Base-by-base conservation (phyloP, 2,888 invertebrate species). In the Steinernema hermaphroditum region DNA sequence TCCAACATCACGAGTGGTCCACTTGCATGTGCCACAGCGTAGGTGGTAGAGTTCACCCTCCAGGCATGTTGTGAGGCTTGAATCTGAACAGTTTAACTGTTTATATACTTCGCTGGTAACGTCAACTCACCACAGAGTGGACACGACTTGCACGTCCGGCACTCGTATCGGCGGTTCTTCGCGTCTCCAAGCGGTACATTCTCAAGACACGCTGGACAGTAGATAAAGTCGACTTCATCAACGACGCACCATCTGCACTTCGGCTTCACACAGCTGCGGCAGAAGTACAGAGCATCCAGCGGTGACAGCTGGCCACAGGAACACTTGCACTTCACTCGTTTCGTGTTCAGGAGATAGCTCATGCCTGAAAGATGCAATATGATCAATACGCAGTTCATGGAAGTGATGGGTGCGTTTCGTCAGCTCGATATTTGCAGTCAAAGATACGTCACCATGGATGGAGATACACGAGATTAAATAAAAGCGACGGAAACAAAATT, bases 181-280 rank as follows among this genome's bases (percentile, higher is more conserved):
- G 96, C 96, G 88, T 98, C 97, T 0, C 93, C 92, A 0, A 94
- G 92, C 0, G 96, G 94, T 88, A 95, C 92, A 88, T 94, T 95
- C 87, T 98, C 98, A 84, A 96, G 90, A 86, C 98, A 98, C 88
- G 94, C 94, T 0, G 95, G 93, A 88, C 98, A 98, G 87, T 93
- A 97, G 87, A 93, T 92, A 0, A 94, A 93, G 88, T 98, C 97
- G 46, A 96, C 93, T 94, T 95, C 85, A 71, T 87, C 84, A 68
- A 76, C 73, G 46, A 78, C 73, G 57, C 83, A 84, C n/a, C 73
- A 72, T 19, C 74, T 73, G 49, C 83, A 83, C 50, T 81, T 81
- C 37, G 80, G 70, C 43, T 77, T 93, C 72, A 93, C 90, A 87
- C 98, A 98, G 88, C 96, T 93, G 71, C 96, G 91, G 87, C 97